These are phyloP conservation scores for Agrotis ipsilon DNA, from an alignment of 2,888 invertebrate species.

Conservation along the genomic window DNA sequence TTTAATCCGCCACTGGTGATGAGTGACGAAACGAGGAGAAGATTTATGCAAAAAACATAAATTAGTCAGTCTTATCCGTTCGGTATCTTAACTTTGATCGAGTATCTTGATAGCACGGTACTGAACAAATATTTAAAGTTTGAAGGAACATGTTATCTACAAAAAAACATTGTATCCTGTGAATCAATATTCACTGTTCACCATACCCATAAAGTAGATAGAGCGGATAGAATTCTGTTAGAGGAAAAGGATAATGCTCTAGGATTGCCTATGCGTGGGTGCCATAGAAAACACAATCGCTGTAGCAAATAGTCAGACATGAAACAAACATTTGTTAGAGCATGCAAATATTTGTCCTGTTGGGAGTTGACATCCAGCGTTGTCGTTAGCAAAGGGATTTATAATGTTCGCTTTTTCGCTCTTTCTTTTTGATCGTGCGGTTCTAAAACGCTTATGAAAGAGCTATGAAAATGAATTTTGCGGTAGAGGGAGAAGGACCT, in stretches of 20 bases:
- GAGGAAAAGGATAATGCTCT: neutral
- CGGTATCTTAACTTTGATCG: constrained; percentile 32
- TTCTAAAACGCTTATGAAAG: too few species aligned
- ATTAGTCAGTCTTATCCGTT: constrained; percentile 27
- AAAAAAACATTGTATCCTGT: neutral
- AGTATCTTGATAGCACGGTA: constrained; percentile 6
- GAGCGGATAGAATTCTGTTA: neutral
- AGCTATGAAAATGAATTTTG: too few species aligned
- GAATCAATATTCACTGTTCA: neutral
- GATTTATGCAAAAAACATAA: constrained; percentile 25
- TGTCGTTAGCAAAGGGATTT: constrained; percentile 23
- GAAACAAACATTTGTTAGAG: constrained; percentile 44
- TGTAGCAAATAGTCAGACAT: constrained; percentile 37
- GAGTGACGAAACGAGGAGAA: neutral
- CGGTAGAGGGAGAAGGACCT: too few species aligned
- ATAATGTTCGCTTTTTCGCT: neutral
- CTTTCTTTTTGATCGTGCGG: constrained; percentile 2
- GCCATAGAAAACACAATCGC: constrained; percentile 30
- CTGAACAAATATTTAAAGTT: constrained; percentile 24
- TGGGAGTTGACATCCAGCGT: constrained; percentile 18
- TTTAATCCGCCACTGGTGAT: too few species aligned
- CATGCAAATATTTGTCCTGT: constrained; percentile 35
- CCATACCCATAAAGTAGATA: neutral
- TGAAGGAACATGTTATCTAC: neutral
- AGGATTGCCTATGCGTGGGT: constrained; percentile 37